Evolutionary conservation across 2,797 vertebrate genomes (phyloP).

Genomic region (Pangasius sanitwongsei): DNA sequence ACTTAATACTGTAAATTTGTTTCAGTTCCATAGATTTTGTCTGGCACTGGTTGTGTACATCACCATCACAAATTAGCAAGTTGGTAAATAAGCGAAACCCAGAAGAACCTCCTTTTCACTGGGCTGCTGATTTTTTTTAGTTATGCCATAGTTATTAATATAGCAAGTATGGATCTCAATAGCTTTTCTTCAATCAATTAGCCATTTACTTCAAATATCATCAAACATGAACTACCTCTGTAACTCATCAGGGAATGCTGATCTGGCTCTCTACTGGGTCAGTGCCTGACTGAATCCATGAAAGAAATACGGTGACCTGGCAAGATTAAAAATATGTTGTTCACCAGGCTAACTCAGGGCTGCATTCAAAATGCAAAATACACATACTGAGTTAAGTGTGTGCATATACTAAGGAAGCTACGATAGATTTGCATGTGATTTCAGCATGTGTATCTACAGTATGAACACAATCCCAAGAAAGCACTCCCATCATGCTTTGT

Average conservation of each 20-base stretch:
- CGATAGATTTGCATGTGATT: slow-evolving; percentile 35
- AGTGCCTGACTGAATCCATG: slow-evolving; percentile 24
- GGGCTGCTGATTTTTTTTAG: not conserved
- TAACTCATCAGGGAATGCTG: not conserved
- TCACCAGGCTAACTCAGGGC: slow-evolving; percentile 37
- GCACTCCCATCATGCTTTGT: slow-evolving; percentile 22
- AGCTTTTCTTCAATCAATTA: not conserved
- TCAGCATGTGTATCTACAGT: slow-evolving; percentile 41
- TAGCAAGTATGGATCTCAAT: not conserved
- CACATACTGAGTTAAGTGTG: slow-evolving; percentile 36
- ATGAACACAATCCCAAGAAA: slow-evolving; percentile 30
- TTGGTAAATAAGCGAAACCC: not conserved
- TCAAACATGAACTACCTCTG: not conserved
- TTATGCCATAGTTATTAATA: not conserved
- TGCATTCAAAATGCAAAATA: slow-evolving; percentile 42
- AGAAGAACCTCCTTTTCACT: not conserved
- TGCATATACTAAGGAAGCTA: slow-evolving; percentile 26
- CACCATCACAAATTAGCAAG: not conserved
- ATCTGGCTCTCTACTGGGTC: slow-evolving; percentile 1
- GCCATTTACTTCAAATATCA: not conserved
- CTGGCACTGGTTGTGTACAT: slow-evolving; percentile 8
- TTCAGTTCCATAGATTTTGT: slow-evolving; percentile 22
- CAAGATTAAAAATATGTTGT: not conserved
- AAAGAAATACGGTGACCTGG: not conserved
- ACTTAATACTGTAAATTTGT: slow-evolving; percentile 10